A percentile compares a stretch with the other conserved stretches of the same genome.
Conservation (phyloP, 2,888 invertebrate species). For the Melitaea athalia region DNA sequence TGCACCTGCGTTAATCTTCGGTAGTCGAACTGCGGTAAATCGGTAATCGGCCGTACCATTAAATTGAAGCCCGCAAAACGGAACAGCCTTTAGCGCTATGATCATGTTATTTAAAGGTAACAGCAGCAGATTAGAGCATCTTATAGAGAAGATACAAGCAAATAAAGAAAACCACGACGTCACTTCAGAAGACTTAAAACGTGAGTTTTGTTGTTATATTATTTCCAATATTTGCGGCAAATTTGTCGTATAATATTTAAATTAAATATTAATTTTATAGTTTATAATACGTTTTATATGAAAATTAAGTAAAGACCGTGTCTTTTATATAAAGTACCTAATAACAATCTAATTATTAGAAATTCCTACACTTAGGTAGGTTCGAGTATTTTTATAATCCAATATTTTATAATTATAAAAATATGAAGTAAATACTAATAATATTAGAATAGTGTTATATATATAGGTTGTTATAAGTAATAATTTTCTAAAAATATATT, state of each 20-base stretch:
- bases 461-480: too few relatives aligned
- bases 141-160: constrained; percentile 93
- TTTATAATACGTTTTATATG: too few relatives aligned
- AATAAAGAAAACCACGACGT: constrained; percentile 88
- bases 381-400: too few relatives aligned
- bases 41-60: constrained; percentile 23
- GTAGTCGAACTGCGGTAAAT: constrained; percentile 37
- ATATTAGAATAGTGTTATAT: too few relatives aligned
- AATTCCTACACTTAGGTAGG: too few relatives aligned
- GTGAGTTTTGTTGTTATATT: constrained; percentile 50
- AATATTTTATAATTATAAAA: too few relatives aligned
- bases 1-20: constrained; percentile 73
- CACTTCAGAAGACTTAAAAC: constrained; percentile 77
- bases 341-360: too few relatives aligned
- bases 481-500: too few relatives aligned
- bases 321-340: too few relatives aligned
- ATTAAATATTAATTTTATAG: background rate
- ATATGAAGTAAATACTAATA: too few relatives aligned
- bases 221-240: background rate
- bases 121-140: constrained; percentile 90
- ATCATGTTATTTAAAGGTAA: constrained; percentile 94
- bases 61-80: constrained; percentile 9
- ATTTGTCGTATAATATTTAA: background rate
- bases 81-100: constrained; percentile 58
- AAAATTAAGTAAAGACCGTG: too few relatives aligned